Evolutionary conservation across 2,888 invertebrate species (phyloP), one percentile per base, ranked within the genome.

Genomic region (Cerceris ruficornis): DNA sequence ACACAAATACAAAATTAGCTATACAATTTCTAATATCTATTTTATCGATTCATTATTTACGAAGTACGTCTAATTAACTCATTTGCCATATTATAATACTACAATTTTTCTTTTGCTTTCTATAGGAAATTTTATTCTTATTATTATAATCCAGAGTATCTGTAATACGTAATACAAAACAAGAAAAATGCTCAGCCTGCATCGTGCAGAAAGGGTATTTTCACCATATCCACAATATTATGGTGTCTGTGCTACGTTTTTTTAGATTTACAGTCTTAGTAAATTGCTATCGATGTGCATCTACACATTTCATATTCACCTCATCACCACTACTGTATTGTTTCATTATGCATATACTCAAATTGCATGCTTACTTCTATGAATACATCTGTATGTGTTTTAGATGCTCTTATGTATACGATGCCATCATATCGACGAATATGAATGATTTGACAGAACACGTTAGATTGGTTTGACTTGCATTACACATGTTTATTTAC

Each of bases 1-100:
- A 82, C 86, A 85, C 86, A 85, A 86, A 90, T 91, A 90, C 80
- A 90, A 91, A 91, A 90, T 90, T 88, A 89, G 81, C 85, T 89
- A 88, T 90, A 88, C 86, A 88, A 83, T 86, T 85, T 88, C 84
- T 86, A 88, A 69, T 75, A 75, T 79, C 86, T 89, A 90, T 87
- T 28, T 28, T 84, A 84, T 69, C 76, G 75, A 71, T 84, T 86
- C 81, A 66, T 76, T 72, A 68, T 74, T 60, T 76, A 79, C 65
- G 76, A 71, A 70, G 61, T 77, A 73, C 7, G 69, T 69, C 76
- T 80, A 77, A 77, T 77, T 72, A 76, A 73, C 57, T 77, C 62
- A 59, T 77, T 41, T 71, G 59, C 71, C 77, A 59, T 75, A 62
- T 73, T 80, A 79, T 75, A 80, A 80, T 80, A 81, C 69, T 76